A percentile compares a stretch with the other conserved stretches of the same genome.
Evolutionary conservation across 1,140 invertebrate genomes (phyloP).

Genomic region (Caenorhabditis brenneri): DNA sequence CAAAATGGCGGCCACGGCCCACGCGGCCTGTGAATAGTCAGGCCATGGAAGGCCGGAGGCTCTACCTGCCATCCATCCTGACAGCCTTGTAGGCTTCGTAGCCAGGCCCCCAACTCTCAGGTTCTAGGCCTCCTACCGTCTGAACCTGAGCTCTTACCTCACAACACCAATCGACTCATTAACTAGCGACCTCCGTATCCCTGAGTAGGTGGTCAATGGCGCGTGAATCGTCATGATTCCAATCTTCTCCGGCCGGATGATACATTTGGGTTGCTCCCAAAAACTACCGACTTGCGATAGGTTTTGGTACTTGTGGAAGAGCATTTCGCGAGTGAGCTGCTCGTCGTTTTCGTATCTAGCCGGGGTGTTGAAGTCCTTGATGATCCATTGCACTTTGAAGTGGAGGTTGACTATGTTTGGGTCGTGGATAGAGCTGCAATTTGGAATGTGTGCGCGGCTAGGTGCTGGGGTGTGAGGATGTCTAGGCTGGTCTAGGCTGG

Average conservation of each 20-base stretch:
- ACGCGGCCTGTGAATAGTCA: no score
- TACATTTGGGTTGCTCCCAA: constrained; percentile 1
- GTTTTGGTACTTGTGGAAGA: background rate
- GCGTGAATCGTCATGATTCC: background rate
- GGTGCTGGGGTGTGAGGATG: no score
- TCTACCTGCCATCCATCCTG: no score
- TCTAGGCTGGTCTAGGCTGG: no score
- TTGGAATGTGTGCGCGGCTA: no score
- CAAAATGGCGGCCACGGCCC: no score
- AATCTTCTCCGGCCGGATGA: background rate
- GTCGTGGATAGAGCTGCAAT: background rate
- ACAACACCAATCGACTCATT: background rate
- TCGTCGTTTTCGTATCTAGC: background rate
- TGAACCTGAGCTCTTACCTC: no score
- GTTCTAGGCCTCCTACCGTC: no score
- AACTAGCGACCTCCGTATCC: background rate
- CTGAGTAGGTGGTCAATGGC: background rate
- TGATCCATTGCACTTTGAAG: background rate
- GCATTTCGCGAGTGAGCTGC: background rate
- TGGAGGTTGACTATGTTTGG: background rate
- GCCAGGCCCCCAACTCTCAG: no score
- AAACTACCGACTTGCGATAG: background rate
- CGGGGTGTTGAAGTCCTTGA: background rate
- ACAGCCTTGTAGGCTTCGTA: no score
- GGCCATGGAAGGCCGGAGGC: no score